phyloP scores from a whole-genome alignment of 2,888 invertebrate genomes.

The Nemurella pictetii region DNA sequence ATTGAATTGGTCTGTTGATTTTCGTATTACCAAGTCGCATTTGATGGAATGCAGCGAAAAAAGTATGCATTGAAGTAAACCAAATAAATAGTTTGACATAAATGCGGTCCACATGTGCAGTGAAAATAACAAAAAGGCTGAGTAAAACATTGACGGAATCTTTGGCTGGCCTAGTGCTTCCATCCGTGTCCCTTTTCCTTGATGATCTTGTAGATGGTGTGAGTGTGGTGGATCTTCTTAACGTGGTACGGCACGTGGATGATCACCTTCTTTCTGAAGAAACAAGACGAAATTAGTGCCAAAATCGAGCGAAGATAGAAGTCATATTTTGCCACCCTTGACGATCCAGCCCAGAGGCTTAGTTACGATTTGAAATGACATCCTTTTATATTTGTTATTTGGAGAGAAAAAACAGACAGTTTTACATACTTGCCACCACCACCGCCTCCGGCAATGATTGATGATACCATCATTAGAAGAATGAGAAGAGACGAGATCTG shows the following conservation, averaged over 20 bases:
- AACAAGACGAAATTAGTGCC: conserved; percentile 35
- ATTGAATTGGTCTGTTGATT: not conserved
- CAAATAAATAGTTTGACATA: not conserved
- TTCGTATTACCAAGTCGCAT: not conserved
- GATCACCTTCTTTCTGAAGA: conserved; percentile 65
- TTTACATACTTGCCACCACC: conserved; percentile 29
- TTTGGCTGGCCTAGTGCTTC: not conserved
- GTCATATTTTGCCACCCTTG: no score
- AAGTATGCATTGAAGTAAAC: not conserved
- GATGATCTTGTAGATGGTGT: conserved; percentile 70
- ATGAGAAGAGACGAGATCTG: conserved; percentile 19
- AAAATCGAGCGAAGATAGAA: no score
- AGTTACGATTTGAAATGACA: no score
- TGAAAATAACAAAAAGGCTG: not conserved
- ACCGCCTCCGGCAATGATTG: conserved; percentile 12
- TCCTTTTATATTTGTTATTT: no score
- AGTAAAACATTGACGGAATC: not conserved
- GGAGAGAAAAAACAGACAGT: no score
- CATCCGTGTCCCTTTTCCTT: conserved; percentile 48
- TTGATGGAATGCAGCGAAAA: not conserved
- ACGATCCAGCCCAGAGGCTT: not conserved
- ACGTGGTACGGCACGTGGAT: conserved; percentile 69
- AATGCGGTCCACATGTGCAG: not conserved
- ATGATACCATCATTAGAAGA: conserved; percentile 20
- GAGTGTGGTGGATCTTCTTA: conserved; percentile 71